phyloP scores from a whole-genome alignment of 2,888 invertebrate genomes.

The Athrips mouffetella region DNA sequence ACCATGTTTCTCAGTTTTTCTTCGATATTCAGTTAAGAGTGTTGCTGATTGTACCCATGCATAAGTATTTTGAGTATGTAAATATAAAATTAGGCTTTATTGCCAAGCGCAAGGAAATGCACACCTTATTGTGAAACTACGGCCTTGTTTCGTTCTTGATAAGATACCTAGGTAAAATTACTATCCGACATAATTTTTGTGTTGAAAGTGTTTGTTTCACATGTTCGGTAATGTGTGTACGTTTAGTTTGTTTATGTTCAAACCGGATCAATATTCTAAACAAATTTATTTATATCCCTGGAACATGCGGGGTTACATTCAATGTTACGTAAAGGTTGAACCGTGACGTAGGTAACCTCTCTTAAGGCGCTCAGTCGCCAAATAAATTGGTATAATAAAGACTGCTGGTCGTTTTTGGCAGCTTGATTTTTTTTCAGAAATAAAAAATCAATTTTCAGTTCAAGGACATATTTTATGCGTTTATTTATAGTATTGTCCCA shows the following conservation, averaged over 20 bases:
- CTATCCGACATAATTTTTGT: background rate
- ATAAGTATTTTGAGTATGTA: too few relatives aligned
- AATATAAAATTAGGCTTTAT: conserved; percentile 16
- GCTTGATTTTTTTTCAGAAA: too few relatives aligned
- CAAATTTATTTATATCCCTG: conserved; percentile 1
- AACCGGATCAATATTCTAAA: background rate
- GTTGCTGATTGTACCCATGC: too few relatives aligned
- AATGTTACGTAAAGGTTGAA: background rate
- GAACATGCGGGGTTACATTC: background rate
- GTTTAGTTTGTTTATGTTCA: background rate
- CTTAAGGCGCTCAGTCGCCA: too few relatives aligned
- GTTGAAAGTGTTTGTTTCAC: background rate
- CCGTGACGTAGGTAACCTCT: background rate
- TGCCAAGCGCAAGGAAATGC: conserved; percentile 26
- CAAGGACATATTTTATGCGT: too few relatives aligned
- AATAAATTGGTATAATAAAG: too few relatives aligned
- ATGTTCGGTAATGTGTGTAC: conserved; percentile 1
- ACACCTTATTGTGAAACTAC: conserved; percentile 28
- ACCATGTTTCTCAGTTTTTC: too few relatives aligned
- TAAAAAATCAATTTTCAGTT: too few relatives aligned
- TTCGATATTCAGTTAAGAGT: too few relatives aligned
- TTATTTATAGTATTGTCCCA: too few relatives aligned
- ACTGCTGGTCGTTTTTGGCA: too few relatives aligned
- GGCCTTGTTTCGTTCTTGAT: conserved; percentile 21
- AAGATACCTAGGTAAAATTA: conserved; percentile 21